phyloP scores from a whole-genome alignment of 2,888 invertebrate species.

The Ditylenchus weischeri region DNA sequence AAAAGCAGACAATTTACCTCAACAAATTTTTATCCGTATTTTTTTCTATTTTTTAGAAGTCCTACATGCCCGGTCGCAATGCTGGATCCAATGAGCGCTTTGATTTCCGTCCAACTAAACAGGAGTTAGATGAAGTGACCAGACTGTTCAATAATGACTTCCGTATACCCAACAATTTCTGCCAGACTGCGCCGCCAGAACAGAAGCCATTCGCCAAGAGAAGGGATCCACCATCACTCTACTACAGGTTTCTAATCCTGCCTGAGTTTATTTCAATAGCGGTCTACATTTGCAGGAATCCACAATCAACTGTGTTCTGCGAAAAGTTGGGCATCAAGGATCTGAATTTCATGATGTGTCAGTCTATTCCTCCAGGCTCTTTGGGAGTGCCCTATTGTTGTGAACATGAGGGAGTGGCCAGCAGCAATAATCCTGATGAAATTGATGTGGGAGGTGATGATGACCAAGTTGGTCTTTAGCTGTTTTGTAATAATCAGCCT shows the following conservation, averaged over 20 bases:
- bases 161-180: constrained; percentile 75
- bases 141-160: constrained; percentile 70
- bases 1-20: too few species aligned
- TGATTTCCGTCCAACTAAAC: constrained; percentile 45
- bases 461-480: too few species aligned
- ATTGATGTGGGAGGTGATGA: constrained; percentile 29
- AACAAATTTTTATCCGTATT: too few species aligned
- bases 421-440: constrained; percentile 31
- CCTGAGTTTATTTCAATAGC: neutral
- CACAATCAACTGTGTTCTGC: constrained; percentile 51
- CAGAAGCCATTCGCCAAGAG: constrained; percentile 9
- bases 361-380: constrained; percentile 7
- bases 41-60: constrained; percentile 65
- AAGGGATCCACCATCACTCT: constrained; percentile 26
- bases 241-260: constrained; percentile 32
- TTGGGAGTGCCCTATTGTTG: constrained; percentile 29
- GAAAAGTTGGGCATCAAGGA: constrained; percentile 48
- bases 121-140: constrained; percentile 65
- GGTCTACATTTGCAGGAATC: constrained; percentile 41
- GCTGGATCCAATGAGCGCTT: constrained; percentile 65
- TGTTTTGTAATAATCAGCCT: too few species aligned
- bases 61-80: constrained; percentile 73
- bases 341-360: constrained; percentile 44
- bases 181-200: constrained; percentile 70
- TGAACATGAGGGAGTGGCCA: neutral